Evolutionary conservation across 2,888 invertebrate genomes (phyloP), one percentile per base, ranked within the genome.

Genomic region (Drosophila macrospina): DNA sequence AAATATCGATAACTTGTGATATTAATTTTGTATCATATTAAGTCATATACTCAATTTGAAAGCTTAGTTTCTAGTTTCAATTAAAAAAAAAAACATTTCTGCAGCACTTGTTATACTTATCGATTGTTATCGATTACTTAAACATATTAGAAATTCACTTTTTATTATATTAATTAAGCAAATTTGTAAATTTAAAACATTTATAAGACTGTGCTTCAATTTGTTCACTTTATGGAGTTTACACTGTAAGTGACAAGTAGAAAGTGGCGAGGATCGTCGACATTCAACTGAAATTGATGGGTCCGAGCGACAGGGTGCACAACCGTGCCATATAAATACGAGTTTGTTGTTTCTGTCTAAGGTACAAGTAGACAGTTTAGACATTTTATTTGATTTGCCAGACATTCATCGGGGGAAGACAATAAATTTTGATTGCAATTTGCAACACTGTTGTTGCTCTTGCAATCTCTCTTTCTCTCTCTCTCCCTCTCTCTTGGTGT

Each of bases 351-450:
- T 51, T 37, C 16, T 41, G 50, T 71, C 51, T 39, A 50, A 69
- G 74, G 52, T 61, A 56, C 42, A 44, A 42, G 37, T 68, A 68
- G 74, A 76, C 78, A 72, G 63, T 78, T 74, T 68, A 75, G 57
- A 69, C 78, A 78, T 75, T 75, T 72, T 59, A 54, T 79, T 74
- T 79, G 75, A 77, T 79, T 71, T 75, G 79, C 75, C 54, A 71
- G 72, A 79, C 80, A 76, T 65, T 80, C 72, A 79, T 79, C 67
- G 76, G 75, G 65, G 72, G 52, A 74, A 78, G 68, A 78, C 80
- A 77, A 80, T 80, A 80, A 80, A 80, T 80, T 80, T 80, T 79
- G 74, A 77, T 79, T 77, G 74, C 74, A 79, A 79, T 77, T 82
- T 82, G 71, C 77, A 79, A 76, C 76, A 79, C 67, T 72, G 74